Conservation (phyloP, 2,113 vertebrate genomes). For the Motacilla alba region DNA sequence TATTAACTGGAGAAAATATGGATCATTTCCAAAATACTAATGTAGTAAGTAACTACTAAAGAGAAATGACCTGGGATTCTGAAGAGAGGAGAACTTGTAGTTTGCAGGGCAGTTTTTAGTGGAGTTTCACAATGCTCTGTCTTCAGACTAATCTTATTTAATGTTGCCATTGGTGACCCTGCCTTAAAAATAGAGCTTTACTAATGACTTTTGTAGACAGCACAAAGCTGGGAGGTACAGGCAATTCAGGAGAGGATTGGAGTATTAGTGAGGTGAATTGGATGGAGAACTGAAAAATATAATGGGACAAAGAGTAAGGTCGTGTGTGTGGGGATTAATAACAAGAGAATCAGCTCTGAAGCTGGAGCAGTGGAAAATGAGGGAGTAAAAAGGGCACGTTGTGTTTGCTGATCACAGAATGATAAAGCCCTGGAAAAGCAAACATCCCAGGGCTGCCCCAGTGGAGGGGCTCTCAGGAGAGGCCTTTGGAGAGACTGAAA, state of each 20-base stretch:
- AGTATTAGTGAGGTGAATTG: neutral
- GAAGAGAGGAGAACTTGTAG: neutral
- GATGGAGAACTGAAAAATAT: neutral
- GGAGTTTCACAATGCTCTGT: neutral
- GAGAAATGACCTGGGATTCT: slow-evolving; percentile 27
- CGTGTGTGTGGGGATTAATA: neutral
- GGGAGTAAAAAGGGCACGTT: neutral
- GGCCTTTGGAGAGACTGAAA: neutral
- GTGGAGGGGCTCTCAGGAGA: neutral
- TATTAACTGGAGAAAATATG: slow-evolving; percentile 40
- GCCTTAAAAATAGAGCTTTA: neutral
- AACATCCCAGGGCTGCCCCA: neutral
- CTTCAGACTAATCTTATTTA: slow-evolving; percentile 11
- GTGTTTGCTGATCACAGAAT: neutral
- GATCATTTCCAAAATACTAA: slow-evolving; percentile 46
- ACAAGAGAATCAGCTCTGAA: neutral
- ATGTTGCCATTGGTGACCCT: neutral
- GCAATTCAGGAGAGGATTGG: neutral
- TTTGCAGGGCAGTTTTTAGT: neutral
- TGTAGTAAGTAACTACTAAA: slow-evolving; percentile 7
- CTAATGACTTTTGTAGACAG: neutral
- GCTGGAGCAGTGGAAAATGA: neutral
- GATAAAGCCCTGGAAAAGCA: neutral
- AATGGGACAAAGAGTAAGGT: neutral
- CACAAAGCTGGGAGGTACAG: neutral